Conservation (phyloP, 2,888 invertebrate species). For the Ectropis crepuscularia region DNA sequence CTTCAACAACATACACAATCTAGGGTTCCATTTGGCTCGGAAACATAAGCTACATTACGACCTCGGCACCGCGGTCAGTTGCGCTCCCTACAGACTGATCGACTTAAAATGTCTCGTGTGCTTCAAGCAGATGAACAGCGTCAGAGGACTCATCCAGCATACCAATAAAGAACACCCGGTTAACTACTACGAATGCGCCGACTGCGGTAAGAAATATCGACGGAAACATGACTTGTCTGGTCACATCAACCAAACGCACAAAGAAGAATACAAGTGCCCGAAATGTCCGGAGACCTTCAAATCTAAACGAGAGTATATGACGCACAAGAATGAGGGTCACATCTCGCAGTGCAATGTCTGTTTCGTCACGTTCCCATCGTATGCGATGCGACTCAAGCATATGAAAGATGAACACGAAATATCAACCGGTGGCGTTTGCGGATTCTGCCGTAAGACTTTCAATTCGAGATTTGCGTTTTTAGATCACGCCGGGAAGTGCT, state of each 20-base stretch:
- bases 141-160: conserved; percentile 63
- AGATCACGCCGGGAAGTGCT: conserved; percentile 63
- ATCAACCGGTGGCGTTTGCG: conserved; percentile 55
- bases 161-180: conserved; percentile 59
- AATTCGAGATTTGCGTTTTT: conserved; percentile 64
- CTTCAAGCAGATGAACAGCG: conserved; percentile 54
- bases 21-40: conserved; percentile 54
- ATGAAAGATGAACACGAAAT: conserved; percentile 63
- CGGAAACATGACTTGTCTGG: conserved; percentile 59
- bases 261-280: conserved; percentile 55
- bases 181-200: conserved; percentile 11
- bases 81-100: conserved; percentile 59
- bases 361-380: conserved; percentile 60
- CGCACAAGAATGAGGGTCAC: conserved; percentile 62
- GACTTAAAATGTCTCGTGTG: conserved; percentile 68
- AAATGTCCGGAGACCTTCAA: conserved; percentile 58
- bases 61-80: conserved; percentile 51
- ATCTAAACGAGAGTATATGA: conserved; percentile 52
- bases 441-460: conserved; percentile 61
- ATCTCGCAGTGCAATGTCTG: conserved; percentile 68
- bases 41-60: conserved; percentile 63
- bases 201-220: conserved; percentile 55
- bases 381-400: conserved; percentile 60
- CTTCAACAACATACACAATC: conserved; percentile 39
- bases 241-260: conserved; percentile 62